Percentiles rank a stretch among this genome's conserved stretches.
phyloP scores from a whole-genome alignment of 1,140 invertebrate species.

The Caenorhabditis latens region DNA sequence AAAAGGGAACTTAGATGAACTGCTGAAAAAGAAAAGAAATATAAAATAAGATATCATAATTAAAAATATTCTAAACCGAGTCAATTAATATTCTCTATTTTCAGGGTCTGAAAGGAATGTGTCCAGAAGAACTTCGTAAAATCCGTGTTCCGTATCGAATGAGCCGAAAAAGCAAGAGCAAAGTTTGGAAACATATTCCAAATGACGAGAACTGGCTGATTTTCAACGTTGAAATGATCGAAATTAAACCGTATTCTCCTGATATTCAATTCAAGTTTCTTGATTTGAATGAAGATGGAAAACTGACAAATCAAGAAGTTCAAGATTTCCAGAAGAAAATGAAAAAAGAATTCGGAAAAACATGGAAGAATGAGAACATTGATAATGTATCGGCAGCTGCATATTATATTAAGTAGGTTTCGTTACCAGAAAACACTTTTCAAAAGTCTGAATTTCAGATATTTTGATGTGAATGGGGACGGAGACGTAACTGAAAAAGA shows the following conservation, averaged over 20 bases:
- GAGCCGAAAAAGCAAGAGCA: constrained; percentile 77
- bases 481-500: constrained; percentile 68
- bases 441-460: constrained; percentile 65
- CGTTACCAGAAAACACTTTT: background rate
- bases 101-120: constrained; percentile 73
- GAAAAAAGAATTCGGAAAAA: constrained; percentile 75
- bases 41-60: too few relatives aligned
- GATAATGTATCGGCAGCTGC: constrained; percentile 73
- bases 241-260: constrained; percentile 71
- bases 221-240: constrained; percentile 75
- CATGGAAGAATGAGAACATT: constrained; percentile 77
- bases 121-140: constrained; percentile 74
- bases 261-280: constrained; percentile 74
- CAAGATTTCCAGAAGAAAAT: constrained; percentile 70
- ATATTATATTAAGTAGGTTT: constrained; percentile 75
- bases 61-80: too few relatives aligned
- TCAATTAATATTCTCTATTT: background rate
- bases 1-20: background rate
- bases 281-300: constrained; percentile 74
- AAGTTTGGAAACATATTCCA: constrained; percentile 76
- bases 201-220: constrained; percentile 77
- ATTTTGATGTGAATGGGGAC: constrained; percentile 75
- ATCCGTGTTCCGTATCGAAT: constrained; percentile 74
- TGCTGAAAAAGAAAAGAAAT: too few relatives aligned
- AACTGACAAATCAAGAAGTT: constrained; percentile 71